These are phyloP conservation scores for Pyrochroa serraticornis DNA, from an alignment of 2,888 invertebrate species.

Conservation along the genomic window DNA sequence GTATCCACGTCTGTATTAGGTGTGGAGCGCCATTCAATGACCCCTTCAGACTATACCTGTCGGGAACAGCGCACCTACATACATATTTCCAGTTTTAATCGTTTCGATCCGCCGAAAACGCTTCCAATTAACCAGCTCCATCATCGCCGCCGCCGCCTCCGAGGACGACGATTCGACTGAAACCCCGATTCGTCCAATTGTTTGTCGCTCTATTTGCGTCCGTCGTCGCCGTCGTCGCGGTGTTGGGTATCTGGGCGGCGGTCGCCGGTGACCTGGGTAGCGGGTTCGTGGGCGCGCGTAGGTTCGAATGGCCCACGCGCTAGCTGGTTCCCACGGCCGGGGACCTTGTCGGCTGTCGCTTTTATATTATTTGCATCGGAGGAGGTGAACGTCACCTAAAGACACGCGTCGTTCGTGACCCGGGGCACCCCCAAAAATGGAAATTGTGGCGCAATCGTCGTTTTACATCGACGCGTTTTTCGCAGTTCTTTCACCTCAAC, in stretches of 20 bases:
- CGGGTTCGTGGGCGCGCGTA: conserved; percentile 44
- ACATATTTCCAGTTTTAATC: conserved; percentile 9
- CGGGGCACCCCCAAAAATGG: conserved; percentile 10
- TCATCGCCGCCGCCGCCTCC: conserved; percentile 1
- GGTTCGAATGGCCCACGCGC: conserved; percentile 30
- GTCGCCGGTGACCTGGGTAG: conserved; percentile 36
- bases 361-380: conserved; percentile 18
- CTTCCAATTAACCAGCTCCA: background rate
- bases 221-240: conserved; percentile 1
- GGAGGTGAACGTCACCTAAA: conserved; percentile 22
- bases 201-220: conserved; percentile 11
- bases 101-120: conserved; percentile 2
- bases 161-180: background rate
- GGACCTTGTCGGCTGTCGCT: conserved; percentile 8
- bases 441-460: background rate
- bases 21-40: conserved; percentile 43
- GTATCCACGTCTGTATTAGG: conserved; percentile 24
- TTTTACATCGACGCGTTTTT: background rate
- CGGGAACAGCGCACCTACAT: conserved; percentile 25
- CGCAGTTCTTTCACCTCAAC: background rate
- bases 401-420: conserved; percentile 9
- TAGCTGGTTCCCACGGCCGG: conserved; percentile 15
- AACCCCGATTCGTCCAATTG: conserved; percentile 4
- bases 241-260: background rate
- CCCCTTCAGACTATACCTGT: conserved; percentile 35